Base-by-base conservation (phyloP, 2,888 invertebrate genomes). In the Allophyes oxyacanthae region DNA sequence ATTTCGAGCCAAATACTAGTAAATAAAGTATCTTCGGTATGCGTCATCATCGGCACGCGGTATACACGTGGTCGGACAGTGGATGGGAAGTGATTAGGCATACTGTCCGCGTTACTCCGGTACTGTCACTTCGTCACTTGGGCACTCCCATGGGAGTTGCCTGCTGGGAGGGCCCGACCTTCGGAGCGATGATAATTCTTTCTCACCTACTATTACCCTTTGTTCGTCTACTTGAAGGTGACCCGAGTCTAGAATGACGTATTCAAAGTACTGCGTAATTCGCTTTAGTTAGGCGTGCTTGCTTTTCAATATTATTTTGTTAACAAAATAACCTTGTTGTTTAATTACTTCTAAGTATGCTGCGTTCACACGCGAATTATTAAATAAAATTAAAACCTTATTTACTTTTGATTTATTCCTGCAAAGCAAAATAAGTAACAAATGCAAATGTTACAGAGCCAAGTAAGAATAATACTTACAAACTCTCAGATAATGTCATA, bases 91-190 rank as follows among this genome's bases (percentile, higher is more conserved):
- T 70, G 63, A 62, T 62, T 44, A 50, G 34, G 38, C 33, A 41
- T 37, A 33, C 37, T 4, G 4, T 20, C 20, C 20, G 20, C 34
- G 32, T 55, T 43, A 48, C 41, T 61, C 28, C 37, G 38, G 20
- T 46, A 64, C 50, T 69, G 25, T 28, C 40, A 53, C 10, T 32
- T 32, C 43, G 60, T 57, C 57, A 64, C 44, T 49, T 32, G 34
- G 81, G 68, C 84, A 75, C 83, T 77, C 82, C 82, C 65, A 65
- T 69, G 59, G 74, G 74, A 73, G 75, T 68, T 60, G 60, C 73
- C 75, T 64, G 36, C 37, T 61, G 67, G 77, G 72, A 74, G 68
- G 70, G 78, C 45, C 70, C 58, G 64, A 78, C 85, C 84, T 85
- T 84, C 71, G 54, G 44, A 57, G 52, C 42, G 53, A 65, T 59